Evolutionary conservation across 1,140 invertebrate genomes (phyloP).

Genomic region (Antheraea pernyi): DNA sequence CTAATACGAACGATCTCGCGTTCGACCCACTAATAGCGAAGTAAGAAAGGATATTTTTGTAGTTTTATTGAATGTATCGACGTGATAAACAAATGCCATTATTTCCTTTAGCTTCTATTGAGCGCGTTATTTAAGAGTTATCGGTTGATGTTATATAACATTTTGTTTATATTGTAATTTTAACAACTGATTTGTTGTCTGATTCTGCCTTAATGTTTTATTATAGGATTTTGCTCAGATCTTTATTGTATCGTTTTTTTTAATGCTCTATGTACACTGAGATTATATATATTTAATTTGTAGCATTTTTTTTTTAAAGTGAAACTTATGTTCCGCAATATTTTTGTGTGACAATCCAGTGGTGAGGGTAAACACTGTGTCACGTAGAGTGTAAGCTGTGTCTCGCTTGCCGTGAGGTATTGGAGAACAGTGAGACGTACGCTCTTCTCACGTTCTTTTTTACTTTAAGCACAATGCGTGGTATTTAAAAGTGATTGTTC

Average conservation of each 20-base stretch:
- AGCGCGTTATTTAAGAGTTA: conserved; percentile 44
- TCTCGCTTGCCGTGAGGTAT: no score
- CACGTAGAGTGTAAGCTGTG: no score
- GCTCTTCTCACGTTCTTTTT: no score
- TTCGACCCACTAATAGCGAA: conserved; percentile 15
- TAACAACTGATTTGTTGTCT: conserved; percentile 6
- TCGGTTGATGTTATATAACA: conserved; percentile 23
- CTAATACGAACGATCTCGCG: neutral
- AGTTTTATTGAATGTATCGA: conserved; percentile 43
- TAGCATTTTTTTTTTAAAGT: no score
- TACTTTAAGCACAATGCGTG: no score
- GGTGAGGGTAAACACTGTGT: no score
- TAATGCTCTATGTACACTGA: conserved; percentile 22
- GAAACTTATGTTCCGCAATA: no score
- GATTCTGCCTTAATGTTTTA: conserved; percentile 6
- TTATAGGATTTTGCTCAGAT: neutral
- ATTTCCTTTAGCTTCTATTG: conserved; percentile 57
- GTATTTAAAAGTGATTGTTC: no score
- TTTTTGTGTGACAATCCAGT: no score
- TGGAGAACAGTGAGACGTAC: no score
- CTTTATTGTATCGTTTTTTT: neutral
- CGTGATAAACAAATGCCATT: conserved; percentile 57
- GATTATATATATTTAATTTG: conserved; percentile 12
- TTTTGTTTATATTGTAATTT: conserved; percentile 28
- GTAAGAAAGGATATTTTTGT: conserved; percentile 60